These are phyloP conservation scores for Cherax quadricarinatus DNA, from an alignment of 1,140 invertebrate genomes.

Conservation along the genomic window DNA sequence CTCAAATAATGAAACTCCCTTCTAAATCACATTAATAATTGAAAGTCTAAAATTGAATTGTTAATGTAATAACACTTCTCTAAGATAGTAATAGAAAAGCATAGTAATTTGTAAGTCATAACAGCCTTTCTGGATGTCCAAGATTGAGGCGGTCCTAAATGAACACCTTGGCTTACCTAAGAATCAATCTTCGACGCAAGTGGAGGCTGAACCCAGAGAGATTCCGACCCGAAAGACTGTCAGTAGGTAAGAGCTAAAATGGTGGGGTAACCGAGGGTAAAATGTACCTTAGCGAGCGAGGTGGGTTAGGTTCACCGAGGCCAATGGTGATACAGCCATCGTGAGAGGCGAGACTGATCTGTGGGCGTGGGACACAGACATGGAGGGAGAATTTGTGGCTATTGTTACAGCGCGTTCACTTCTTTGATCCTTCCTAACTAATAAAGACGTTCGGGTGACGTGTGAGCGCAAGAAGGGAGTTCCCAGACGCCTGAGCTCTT, in stretches of 20 bases:
- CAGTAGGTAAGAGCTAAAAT: neutral
- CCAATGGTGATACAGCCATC: too few species aligned
- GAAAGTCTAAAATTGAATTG: constrained; percentile 21
- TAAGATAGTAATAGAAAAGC: constrained; percentile 18
- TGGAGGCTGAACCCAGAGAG: neutral
- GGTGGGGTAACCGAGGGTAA: neutral
- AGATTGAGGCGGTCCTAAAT: neutral
- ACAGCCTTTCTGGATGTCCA: neutral
- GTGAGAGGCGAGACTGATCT: too few species aligned
- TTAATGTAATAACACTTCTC: constrained; percentile 10
- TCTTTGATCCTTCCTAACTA: constrained; percentile 33
- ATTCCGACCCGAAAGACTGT: neutral
- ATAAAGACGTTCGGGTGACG: constrained; percentile 29
- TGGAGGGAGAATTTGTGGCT: constrained; percentile 25
- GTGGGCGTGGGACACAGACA: neutral
- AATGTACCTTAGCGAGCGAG: neutral
- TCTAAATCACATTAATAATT: neutral
- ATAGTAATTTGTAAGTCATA: constrained; percentile 29
- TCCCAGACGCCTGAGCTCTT: too few species aligned
- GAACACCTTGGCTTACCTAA: constrained; percentile 1
- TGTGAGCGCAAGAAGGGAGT: neutral
- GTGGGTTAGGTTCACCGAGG: too few species aligned
- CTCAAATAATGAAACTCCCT: neutral
- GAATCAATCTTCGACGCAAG: constrained; percentile 6
- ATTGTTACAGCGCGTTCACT: constrained; percentile 32